Evolutionary conservation across 2,888 invertebrate genomes (phyloP).

Genomic region (Brassicogethes aeneus): DNA sequence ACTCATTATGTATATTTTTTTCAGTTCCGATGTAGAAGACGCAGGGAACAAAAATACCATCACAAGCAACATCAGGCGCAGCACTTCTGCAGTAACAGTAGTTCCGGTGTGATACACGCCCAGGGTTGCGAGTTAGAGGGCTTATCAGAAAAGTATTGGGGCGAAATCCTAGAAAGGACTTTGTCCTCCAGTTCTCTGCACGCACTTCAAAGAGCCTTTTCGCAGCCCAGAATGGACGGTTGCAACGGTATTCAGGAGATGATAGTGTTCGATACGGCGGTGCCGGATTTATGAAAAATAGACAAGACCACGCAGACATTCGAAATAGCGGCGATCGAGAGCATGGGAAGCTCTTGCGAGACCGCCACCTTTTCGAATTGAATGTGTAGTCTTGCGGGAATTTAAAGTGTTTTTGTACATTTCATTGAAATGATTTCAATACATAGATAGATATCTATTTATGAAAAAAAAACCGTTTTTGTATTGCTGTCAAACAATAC

Average conservation of each 20-base stretch:
- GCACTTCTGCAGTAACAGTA: constrained; percentile 29
- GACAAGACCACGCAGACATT: constrained; percentile 41
- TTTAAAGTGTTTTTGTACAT: constrained; percentile 4
- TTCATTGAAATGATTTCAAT: too few species aligned
- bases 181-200: constrained; percentile 68
- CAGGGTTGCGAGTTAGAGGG: constrained; percentile 46
- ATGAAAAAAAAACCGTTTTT: too few species aligned
- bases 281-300: constrained; percentile 41
- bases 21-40: constrained; percentile 32
- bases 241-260: constrained; percentile 38
- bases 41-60: constrained; percentile 23
- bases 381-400: constrained; percentile 13
- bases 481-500: too few species aligned
- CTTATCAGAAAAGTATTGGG: constrained; percentile 49
- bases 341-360: constrained; percentile 35
- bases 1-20: too few species aligned
- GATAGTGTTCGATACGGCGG: constrained; percentile 34
- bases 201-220: constrained; percentile 41
- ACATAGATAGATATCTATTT: too few species aligned
- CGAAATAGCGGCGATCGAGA: constrained; percentile 29
- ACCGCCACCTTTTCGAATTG: constrained; percentile 30
- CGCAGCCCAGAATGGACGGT: constrained; percentile 29
- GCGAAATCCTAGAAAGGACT: constrained; percentile 67
- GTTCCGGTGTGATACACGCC: constrained; percentile 27
- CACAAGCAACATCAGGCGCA: constrained; percentile 27